Percentiles rank a stretch among this genome's conserved stretches.
These are phyloP conservation scores for Recurvirostra avosetta DNA, from an alignment of 2,113 vertebrate genomes.

Conservation along the genomic window DNA sequence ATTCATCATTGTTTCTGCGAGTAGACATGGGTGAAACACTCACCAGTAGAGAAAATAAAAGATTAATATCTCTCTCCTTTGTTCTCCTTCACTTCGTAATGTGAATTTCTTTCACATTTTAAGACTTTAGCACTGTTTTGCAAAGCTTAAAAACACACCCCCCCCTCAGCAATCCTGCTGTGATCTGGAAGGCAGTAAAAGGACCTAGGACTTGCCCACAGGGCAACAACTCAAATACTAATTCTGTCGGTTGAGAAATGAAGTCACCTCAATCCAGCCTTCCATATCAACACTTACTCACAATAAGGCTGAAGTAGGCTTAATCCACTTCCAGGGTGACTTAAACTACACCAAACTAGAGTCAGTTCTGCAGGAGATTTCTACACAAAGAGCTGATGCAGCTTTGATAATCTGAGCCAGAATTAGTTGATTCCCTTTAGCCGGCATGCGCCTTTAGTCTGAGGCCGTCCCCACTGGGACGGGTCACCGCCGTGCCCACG, in stretches of 20 bases:
- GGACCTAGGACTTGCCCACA: background rate
- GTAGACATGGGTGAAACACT: background rate
- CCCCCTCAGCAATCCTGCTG: background rate
- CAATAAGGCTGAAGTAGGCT: background rate
- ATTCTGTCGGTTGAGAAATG: background rate
- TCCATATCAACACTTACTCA: rapidly evolving
- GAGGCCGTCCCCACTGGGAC: background rate
- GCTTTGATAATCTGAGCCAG: background rate
- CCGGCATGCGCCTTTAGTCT: background rate
- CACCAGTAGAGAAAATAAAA: background rate
- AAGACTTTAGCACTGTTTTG: background rate
- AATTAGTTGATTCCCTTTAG: background rate
- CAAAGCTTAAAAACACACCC: background rate
- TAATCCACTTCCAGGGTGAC: background rate
- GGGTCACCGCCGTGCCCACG: background rate
- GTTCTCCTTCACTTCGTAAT: background rate
- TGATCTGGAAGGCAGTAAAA: background rate
- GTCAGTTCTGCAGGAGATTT: background rate
- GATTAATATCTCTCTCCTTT: background rate
- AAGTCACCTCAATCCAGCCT: background rate
- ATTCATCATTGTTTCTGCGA: background rate
- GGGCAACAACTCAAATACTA: background rate
- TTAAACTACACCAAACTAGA: background rate
- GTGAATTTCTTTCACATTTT: background rate
- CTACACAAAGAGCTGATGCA: rapidly evolving